A percentile compares a stretch with the other conserved stretches of the same genome.
Conservation (phyloP, 2,797 vertebrate species). For the Amazonetta brasiliensis region DNA sequence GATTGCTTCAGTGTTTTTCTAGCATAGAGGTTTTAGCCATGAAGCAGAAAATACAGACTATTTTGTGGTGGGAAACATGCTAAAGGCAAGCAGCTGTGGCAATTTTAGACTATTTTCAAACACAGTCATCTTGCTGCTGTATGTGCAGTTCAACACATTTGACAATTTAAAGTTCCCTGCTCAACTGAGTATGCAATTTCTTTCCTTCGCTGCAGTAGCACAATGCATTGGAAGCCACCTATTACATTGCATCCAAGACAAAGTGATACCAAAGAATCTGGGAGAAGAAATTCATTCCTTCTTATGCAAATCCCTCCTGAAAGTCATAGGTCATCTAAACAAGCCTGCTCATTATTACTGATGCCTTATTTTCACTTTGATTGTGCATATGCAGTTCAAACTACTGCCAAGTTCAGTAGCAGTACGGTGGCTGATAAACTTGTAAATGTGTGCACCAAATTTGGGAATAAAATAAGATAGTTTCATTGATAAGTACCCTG, state of each 20-base stretch:
- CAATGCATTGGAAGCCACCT: background rate
- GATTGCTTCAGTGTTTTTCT: conserved; percentile 26
- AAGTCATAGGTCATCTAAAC: background rate
- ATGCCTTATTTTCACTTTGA: conserved; percentile 14
- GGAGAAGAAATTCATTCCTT: background rate
- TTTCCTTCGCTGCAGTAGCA: conserved; percentile 19
- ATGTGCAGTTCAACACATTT: conserved; percentile 44
- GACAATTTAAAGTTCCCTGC: conserved; percentile 56
- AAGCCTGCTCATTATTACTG: conserved; percentile 3
- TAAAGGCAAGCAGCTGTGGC: conserved; percentile 65
- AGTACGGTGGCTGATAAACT: conserved; percentile 29
- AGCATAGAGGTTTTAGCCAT: background rate
- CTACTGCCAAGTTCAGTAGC: background rate
- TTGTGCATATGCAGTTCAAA: conserved; percentile 3
- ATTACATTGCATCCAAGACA: background rate
- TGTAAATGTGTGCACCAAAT: conserved; percentile 41
- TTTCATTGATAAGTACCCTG: conserved; percentile 66
- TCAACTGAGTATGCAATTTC: conserved; percentile 40
- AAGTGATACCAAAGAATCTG: background rate
- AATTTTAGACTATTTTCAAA: conserved; percentile 58
- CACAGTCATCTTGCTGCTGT: conserved; percentile 55
- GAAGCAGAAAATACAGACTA: conserved; percentile 64
- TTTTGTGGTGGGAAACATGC: conserved; percentile 50
- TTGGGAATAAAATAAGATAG: background rate
- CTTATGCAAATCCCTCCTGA: background rate